These are phyloP conservation scores for Oxyscelio sp. DNA, from an alignment of 2,888 invertebrate genomes.

Conservation along the genomic window DNA sequence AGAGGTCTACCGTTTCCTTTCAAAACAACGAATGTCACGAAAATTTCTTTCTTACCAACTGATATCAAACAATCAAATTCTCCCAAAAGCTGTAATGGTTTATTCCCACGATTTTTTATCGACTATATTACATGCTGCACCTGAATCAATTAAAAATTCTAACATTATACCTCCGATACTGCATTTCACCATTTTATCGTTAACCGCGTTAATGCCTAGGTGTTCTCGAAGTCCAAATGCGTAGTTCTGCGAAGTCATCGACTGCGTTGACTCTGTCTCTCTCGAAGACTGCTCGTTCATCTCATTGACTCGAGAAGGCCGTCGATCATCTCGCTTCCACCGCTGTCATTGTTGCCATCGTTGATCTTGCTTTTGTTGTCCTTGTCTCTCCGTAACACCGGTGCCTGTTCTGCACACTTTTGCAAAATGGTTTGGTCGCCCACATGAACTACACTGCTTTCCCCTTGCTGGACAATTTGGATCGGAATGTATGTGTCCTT, in stretches of 20 bases:
- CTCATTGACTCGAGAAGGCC: neutral
- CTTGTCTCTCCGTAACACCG: neutral
- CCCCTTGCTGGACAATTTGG: conserved; percentile 75
- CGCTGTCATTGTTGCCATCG: too few relatives aligned
- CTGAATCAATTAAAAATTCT: conserved; percentile 77
- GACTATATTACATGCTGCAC: conserved; percentile 65
- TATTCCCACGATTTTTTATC: too few relatives aligned
- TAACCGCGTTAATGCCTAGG: neutral
- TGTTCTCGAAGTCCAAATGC: neutral
- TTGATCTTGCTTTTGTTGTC: too few relatives aligned
- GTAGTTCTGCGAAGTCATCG: neutral
- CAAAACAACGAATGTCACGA: too few relatives aligned
- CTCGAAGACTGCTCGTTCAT: neutral
- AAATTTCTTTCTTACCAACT: too few relatives aligned
- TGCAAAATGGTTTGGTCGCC: conserved; percentile 72
- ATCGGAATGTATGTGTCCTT: conserved; percentile 36
- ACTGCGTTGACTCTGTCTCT: neutral
- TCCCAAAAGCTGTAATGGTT: too few relatives aligned
- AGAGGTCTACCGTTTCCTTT: too few relatives aligned
- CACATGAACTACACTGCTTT: conserved; percentile 73
- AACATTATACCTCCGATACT: conserved; percentile 66
- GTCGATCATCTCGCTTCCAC: neutral
- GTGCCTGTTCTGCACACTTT: neutral
- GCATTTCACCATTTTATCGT: neutral
- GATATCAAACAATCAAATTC: too few relatives aligned